Conservation (phyloP, 2,888 invertebrate genomes). For the Meliscaeva auricollis region DNA sequence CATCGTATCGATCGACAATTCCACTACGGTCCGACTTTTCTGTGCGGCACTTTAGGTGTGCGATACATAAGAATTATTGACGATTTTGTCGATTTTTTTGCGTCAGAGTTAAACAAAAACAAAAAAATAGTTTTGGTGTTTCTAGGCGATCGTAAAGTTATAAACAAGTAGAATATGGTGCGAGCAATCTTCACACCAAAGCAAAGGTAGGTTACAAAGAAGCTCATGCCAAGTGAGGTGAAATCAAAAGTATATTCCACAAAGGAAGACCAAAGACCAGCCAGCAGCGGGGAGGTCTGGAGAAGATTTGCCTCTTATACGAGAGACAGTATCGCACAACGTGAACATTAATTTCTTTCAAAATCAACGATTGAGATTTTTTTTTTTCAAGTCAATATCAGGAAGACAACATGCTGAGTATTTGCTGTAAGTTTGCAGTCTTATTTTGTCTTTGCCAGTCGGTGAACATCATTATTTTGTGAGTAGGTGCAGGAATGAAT, state of each 20-base stretch:
- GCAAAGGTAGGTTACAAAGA: not conserved
- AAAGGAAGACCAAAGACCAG: conserved; percentile 8
- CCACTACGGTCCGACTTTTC: conserved; percentile 19
- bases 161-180: conserved; percentile 25
- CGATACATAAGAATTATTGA: conserved; percentile 50
- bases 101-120: conserved; percentile 31
- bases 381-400: conserved; percentile 46
- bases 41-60: conserved; percentile 63
- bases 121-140: conserved; percentile 38
- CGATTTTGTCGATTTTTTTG: conserved; percentile 47
- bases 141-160: conserved; percentile 52
- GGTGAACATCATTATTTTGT: not conserved
- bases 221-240: no score
- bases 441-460: not conserved
- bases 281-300: conserved; percentile 1
- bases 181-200: conserved; percentile 24
- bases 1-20: conserved; percentile 26
- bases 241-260: conserved; percentile 25
- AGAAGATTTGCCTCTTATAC: conserved; percentile 22
- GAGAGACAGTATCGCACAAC: conserved; percentile 61
- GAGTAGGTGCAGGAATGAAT: not conserved
- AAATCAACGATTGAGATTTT: conserved; percentile 67
- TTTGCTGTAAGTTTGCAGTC: conserved; percentile 4
- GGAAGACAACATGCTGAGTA: conserved; percentile 64
- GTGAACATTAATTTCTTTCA: conserved; percentile 68